Conservation (phyloP, 2,888 invertebrate genomes). For the Heliconius aoede region DNA sequence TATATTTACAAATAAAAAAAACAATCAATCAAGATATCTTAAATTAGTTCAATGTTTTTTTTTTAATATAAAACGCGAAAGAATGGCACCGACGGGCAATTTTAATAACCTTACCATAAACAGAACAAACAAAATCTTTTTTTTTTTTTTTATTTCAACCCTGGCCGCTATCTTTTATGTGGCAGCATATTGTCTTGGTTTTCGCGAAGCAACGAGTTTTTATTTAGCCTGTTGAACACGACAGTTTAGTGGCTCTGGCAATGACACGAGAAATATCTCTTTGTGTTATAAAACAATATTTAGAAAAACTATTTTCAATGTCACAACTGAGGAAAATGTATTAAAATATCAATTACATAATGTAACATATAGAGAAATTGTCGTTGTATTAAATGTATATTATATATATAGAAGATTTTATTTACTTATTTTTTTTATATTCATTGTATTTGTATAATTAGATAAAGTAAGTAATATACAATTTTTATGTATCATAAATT, state of each 20-base stretch:
- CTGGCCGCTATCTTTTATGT: slow-evolving; percentile 38
- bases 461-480: too few relatives aligned
- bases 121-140: slow-evolving; percentile 32
- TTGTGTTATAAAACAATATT: slow-evolving; percentile 46
- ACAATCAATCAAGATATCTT: neutral
- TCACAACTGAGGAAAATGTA: slow-evolving; percentile 13
- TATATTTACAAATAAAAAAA: neutral
- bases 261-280: slow-evolving; percentile 38
- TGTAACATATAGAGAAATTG: neutral
- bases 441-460: too few relatives aligned
- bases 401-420: too few relatives aligned
- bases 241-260: slow-evolving; percentile 39
- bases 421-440: too few relatives aligned
- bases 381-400: neutral
- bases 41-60: neutral
- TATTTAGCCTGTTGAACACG: slow-evolving; percentile 45
- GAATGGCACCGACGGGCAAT: slow-evolving; percentile 29
- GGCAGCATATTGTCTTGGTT: slow-evolving; percentile 39
- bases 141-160: slow-evolving; percentile 35
- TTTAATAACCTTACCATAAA: slow-evolving; percentile 35
- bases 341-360: neutral
- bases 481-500: too few relatives aligned
- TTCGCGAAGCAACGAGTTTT: slow-evolving; percentile 35
- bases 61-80: neutral
- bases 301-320: slow-evolving; percentile 46